Evolutionary conservation across 2,888 invertebrate species (phyloP), one percentile per base, ranked within the genome.

Genomic region (Tridacna gigas): DNA sequence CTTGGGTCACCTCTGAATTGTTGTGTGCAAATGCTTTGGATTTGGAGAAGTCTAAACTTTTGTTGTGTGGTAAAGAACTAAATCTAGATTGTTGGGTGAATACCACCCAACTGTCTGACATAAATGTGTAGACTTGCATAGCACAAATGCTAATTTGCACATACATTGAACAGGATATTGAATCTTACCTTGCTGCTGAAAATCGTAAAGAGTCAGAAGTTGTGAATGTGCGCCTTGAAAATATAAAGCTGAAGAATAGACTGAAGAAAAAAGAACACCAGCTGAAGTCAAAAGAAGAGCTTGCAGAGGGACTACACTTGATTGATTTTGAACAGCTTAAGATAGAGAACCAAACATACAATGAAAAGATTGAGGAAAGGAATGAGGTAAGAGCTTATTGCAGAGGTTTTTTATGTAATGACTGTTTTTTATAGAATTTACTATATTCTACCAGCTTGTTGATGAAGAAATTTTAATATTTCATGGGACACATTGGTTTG

Each of bases 311-410:
- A 71, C 93, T 96, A 61, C 95, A 95, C 84, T 90, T 96, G 86
- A 95, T 95, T 84, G 96, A 96, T 91, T 96, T 95, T 93, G 96
- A 96, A 92, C 96, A 96, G 90, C 91, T 96, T 82, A 96, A 96
- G 92, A 95, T 96, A 84, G 96, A 96, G 91, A 96, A 96, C 89
- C 95, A 95, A 91, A 95, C 95, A 48, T 95, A 95, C 89, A 94
- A 95, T 76, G 96, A 96, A 89, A 96, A 96, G 93, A 95, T 96
- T 79, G 96, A 96, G 90, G 96, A 96, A 89, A 93, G 96, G 87
- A 96, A 96, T 87, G 96, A 96, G 92, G 95, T 94, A 89, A 75
- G 47, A 20, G 7, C 37, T 37, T 37, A 4, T 37, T n/a, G n/a
- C n/a, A n/a, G n/a, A n/a, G n/a, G n/a, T n/a, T n/a, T n/a, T n/a